These are phyloP conservation scores for Strigops habroptila DNA, from an alignment of 2,113 vertebrate species.

Conservation along the genomic window DNA sequence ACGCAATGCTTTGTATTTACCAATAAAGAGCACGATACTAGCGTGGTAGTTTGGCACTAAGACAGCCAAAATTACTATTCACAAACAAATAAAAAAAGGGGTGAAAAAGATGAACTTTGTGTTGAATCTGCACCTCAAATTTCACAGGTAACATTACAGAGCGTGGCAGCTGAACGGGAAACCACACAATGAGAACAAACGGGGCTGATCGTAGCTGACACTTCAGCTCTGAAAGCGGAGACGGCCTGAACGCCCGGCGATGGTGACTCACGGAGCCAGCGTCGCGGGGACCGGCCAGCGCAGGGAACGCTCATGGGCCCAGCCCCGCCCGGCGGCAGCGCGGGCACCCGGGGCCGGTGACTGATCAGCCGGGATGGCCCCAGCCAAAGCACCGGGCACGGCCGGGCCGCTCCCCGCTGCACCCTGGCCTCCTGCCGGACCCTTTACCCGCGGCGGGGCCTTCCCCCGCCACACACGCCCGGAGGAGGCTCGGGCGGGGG, in stretches of 20 bases:
- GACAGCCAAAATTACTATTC: neutral
- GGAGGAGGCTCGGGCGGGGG: too few relatives aligned
- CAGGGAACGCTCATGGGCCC: fast-evolving
- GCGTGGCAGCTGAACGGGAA: neutral
- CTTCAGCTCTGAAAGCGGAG: neutral
- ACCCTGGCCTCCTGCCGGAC: fast-evolving
- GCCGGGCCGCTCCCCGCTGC: neutral
- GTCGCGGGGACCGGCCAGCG: fast-evolving
- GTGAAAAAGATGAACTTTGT: fast-evolving
- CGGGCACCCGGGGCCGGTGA: too few relatives aligned
- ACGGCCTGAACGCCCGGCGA: fast-evolving
- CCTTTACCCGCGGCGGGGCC: too few relatives aligned
- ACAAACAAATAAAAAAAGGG: neutral
- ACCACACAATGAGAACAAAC: fast-evolving
- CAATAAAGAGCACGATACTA: neutral
- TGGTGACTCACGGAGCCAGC: fast-evolving
- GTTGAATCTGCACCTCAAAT: neutral
- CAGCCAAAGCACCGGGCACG: neutral
- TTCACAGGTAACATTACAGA: neutral
- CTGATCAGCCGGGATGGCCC: too few relatives aligned
- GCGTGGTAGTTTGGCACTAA: neutral
- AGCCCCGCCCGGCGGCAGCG: neutral
- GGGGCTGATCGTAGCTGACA: neutral
- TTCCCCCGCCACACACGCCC: too few relatives aligned
- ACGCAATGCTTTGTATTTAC: fast-evolving